Evolutionary conservation across 1,140 invertebrate species (phyloP), one percentile per base, ranked within the genome.

Genomic region (Caenorhabditis tropicalis): DNA sequence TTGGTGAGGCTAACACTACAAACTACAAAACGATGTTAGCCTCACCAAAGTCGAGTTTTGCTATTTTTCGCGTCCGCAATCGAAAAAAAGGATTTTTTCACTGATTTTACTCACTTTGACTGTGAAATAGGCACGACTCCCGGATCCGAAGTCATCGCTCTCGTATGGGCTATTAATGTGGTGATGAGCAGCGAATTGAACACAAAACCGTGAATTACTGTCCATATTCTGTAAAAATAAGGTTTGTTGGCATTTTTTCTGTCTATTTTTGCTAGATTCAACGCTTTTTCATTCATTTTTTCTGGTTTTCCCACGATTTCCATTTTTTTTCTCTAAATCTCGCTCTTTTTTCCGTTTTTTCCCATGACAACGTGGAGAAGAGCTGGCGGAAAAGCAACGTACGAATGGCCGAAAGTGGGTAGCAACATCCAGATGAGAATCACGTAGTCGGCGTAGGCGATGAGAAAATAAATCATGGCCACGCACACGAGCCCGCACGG

Each of bases 371-470:
- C 27, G 24, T n/a, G 1, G 21, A 46, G 16, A 46, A n/a, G 19
- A 15, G 19, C 49, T n/a, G n/a, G n/a, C n/a, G n/a, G n/a, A n/a
- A 43, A 43, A 81, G 85, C 81, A 85, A 86, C 81, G 29, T 85
- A 96, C 95, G 94, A 95, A 74, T 94, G 93, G 86, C 94, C 93
- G 94, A 96, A 95, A 9, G 94, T 94, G 56, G 95, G 94, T 36
- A 96, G 91, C 85, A 96, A 94, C 86, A 96, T 94, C 95, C 95
- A 96, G 91, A 94, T 92, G 80, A 96, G 93, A 15, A 96, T 94
- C 56, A 96, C 96, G 93, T 96, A 97, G 92, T 96, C 95, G 5
- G 95, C 95, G 92, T 97, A 96, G 87, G 95, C 93, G 49, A 97
- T 93, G 33, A 95, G 95, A 31, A 93, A 88, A 91, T 96, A 97